Percentiles rank a stretch among this genome's conserved stretches.
Conservation (phyloP, 2,113 vertebrate genomes). For the Indicator indicator region DNA sequence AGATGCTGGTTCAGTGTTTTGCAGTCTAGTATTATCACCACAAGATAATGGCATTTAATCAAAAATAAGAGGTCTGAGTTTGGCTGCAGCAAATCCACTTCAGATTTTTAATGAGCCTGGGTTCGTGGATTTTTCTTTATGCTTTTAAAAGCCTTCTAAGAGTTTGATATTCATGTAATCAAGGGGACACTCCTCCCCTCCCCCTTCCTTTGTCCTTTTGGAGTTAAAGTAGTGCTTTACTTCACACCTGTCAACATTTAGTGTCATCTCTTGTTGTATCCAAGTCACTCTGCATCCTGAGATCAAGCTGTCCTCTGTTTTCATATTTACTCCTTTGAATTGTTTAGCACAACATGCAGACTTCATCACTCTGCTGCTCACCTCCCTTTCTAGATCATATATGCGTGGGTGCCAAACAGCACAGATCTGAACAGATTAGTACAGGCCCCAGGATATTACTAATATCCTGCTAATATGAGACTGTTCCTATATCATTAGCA, state of each 20-base stretch:
- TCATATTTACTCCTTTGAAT: not conserved
- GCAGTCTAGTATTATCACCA: not conserved
- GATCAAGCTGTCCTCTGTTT: not conserved
- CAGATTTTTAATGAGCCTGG: not conserved
- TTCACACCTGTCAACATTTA: not conserved
- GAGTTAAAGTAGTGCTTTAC: not conserved
- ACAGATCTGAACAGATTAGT: not conserved
- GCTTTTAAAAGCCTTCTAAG: not conserved
- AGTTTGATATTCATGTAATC: not conserved
- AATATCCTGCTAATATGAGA: not conserved
- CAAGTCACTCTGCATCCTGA: not conserved
- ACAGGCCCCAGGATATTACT: not conserved
- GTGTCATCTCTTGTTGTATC: not conserved
- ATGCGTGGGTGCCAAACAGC: not conserved
- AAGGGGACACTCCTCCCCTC: accelerated
- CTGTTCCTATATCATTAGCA: not conserved
- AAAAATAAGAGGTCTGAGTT: not conserved
- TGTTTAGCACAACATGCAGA: not conserved
- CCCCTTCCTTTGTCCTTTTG: not conserved
- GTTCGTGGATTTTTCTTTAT: not conserved
- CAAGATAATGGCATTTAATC: not conserved
- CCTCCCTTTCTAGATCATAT: not conserved
- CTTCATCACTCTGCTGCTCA: not conserved
- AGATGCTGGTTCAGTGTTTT: not conserved
- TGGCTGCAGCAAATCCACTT: not conserved